A percentile compares a stretch with the other conserved stretches of the same genome.
Evolutionary conservation across 2,888 invertebrate genomes (phyloP).

Genomic region (Lycophotia porphyrea): DNA sequence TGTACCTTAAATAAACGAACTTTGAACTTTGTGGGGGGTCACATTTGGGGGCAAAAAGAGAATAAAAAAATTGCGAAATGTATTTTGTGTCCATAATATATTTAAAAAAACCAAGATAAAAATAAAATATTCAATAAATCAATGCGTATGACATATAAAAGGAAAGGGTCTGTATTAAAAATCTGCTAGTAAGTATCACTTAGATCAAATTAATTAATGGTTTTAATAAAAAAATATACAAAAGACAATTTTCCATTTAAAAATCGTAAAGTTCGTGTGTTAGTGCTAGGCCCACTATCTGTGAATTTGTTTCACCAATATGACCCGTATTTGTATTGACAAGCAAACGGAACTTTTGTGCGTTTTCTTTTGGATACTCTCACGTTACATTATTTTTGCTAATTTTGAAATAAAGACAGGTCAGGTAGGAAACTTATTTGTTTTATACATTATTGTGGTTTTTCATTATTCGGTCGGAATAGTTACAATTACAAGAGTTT

Average conservation of each 20-base stretch:
- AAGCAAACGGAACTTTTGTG: not conserved
- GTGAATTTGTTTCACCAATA: not conserved
- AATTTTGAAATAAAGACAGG: not conserved
- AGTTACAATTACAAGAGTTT: not conserved
- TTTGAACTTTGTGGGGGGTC: too few relatives aligned
- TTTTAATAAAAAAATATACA: not conserved
- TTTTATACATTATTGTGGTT: not conserved
- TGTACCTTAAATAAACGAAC: too few relatives aligned
- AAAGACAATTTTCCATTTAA: not conserved
- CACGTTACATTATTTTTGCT: slow-evolving; percentile 2
- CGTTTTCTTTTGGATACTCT: not conserved
- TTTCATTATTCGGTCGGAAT: not conserved
- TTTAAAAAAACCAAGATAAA: too few relatives aligned
- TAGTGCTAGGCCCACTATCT: not conserved
- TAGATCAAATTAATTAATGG: too few relatives aligned
- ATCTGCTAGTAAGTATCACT: not conserved
- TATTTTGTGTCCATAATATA: too few relatives aligned
- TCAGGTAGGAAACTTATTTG: not conserved
- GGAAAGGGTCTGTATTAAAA: not conserved
- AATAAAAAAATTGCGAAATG: too few relatives aligned
- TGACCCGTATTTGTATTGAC: not conserved
- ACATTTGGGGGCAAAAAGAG: too few relatives aligned
- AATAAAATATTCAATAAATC: too few relatives aligned
- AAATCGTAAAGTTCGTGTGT: not conserved
- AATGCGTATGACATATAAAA: not conserved